Evolutionary conservation across 2,888 invertebrate genomes (phyloP), one percentile per base, ranked within the genome.

Genomic region (Melipona bicolor): DNA sequence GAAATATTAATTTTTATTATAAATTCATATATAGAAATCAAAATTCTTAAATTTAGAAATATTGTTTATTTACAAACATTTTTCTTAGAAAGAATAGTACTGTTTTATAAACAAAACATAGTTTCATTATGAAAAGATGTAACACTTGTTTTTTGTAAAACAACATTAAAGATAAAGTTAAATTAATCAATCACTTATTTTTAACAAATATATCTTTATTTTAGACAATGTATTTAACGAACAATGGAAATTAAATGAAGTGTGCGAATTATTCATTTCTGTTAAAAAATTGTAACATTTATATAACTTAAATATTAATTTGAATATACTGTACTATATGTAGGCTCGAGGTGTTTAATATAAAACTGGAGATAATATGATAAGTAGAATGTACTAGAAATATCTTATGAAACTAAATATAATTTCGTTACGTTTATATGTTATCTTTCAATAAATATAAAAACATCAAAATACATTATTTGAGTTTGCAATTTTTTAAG

Each of bases 361-460:
- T 62, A 49, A 74, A 32, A 71, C 27, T 54, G 9, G 27, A 81
- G 56, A 36, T 71, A 50, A 36, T 11, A 24, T 36, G 62, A 49
- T 59, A 73, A 73, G 49, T 56, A 65, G 15, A 65, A 32, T 73
- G 78, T 77, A 81, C 69, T 73, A 80, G 19, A 24, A 62, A 73
- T 49, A 73, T 72, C 32, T 70, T 61, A 61, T n/a, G 13, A 17
- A 83, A 78, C 27, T 78, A 78, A 83, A 67, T 69, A 68, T 15
- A 77, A 61, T 70, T 75, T 75, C 50, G 24, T 61, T 83, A 65
- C 19, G 83, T 56, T 77, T 59, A 71, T 61, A 82, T n/a, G 50
- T 43, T 79, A 24, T n/a, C 32, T 75, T 72, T 74, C 77, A 86
- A 79, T 86, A 86, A 82, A 86, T 86, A 79, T 36, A 72, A 79